Evolutionary conservation across 2,888 invertebrate species (phyloP), one percentile per base, ranked within the genome.

Genomic region (Sinopyrophorus schimmeli): DNA sequence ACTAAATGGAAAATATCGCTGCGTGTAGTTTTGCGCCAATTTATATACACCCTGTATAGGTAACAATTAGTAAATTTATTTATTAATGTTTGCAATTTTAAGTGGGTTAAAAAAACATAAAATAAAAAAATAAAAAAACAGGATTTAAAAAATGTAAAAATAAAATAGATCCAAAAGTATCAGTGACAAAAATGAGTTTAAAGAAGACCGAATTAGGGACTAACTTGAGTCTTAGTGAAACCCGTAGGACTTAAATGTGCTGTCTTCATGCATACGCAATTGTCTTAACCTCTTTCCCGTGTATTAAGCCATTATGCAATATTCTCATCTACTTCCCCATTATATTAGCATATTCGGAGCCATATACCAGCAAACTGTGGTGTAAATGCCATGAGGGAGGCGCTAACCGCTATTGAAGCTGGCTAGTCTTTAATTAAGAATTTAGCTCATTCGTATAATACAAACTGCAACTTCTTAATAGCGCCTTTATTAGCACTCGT

Each of bases 331-430:
- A 61, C 61, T 59, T 58, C 61, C 62, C 67, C 65, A 67, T 69
- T 65, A 70, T 65, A 70, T 70, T 71, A 69, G 69, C 70, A 70
- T 70, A 70, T 69, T 68, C 62, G 65, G 55, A 60, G 65, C 64
- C 65, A 69, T 70, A 68, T 63, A 67, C 64, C 61, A 66, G 60
- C 57, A 60, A 62, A 62, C 58, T 62, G 59, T 58, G 61, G 60
- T 61, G 60, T 60, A 62, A 60, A 61, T 60, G 48, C 49, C 54
- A 52, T 54, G 50, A 55, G 58, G 47, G 53, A 39, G 50, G 35
- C 55, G 30, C 28, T 35, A 48, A 42, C 48, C 56, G 51, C 59
- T 52, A 44, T 57, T 57, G 57, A 58, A 55, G 55, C 60, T 58
- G 63, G 62, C 65, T 64, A 65, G 60, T 65, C 65, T 63, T 69